Base-by-base conservation (phyloP, 2,888 invertebrate genomes). In the Pyrochroa serraticornis region DNA sequence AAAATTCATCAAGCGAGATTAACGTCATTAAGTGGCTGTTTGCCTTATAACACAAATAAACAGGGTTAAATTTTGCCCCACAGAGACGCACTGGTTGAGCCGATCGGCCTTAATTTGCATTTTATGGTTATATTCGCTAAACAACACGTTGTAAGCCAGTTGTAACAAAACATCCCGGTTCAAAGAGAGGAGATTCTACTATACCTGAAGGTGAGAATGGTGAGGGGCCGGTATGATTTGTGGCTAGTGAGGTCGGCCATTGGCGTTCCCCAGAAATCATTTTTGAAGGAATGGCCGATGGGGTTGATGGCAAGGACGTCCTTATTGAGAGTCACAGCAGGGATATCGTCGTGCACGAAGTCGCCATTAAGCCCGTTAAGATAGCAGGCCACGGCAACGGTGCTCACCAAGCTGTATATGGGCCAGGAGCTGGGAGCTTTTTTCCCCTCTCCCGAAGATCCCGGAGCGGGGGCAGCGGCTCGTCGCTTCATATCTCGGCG, bases 181-280 rank as follows among this genome's bases (percentile, higher is more conserved):
- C n/a, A 9, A 14, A 48, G 22, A 7, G 37, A 37, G 36, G 30
- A 30, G 41, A 14, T 41, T 41, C 13, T 41, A 34, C 7, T 80
- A 87, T 80, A 93, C 93, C 93, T 87, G 82, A 94, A 94, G 6
- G 91, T 88, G 47, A 93, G 82, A 44, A 90, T 88, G 9, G 92
- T 92, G 64, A 94, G 81, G 36, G 94, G 93, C 68, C 93, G 83
- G 79, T 93, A 93, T 48, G 92, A 92, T 82, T 93, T 93, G 81
- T 93, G 94, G 71, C 92, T 93, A 73, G 84, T 84, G 48, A 86
- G 81, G 73, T 91, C 90, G n/a, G 86, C 84, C 90, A 94, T 92
- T 32, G 91, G 88, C 50, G 88, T 90, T n/a, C 93, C 93, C 94
- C 93, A 94, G 77, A 93, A 94, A 79, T 94, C 94, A 77, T 92